A percentile compares a stretch with the other conserved stretches of the same genome.
phyloP scores from a whole-genome alignment of 35 echinoderm and acorn worm genomes.

The Heliocidaris erythrogramma region DNA sequence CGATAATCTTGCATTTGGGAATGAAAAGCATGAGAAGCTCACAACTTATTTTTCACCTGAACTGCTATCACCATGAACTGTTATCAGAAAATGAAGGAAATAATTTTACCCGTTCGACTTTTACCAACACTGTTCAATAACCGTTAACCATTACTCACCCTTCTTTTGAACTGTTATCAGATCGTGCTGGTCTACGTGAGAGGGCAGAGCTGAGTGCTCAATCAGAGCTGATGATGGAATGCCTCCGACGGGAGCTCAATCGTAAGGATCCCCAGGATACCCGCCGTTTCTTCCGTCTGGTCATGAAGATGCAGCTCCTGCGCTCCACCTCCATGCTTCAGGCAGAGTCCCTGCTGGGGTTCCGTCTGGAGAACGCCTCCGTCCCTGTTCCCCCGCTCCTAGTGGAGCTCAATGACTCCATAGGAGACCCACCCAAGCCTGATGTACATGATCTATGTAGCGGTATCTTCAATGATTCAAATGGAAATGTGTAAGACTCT shows the following conservation, averaged over 20 bases:
- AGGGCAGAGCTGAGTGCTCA: conserved; percentile 38
- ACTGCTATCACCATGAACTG: too few species aligned
- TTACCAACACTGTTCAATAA: too few species aligned
- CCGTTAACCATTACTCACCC: too few species aligned
- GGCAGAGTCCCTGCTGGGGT: conserved; percentile 59
- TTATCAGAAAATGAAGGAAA: too few species aligned
- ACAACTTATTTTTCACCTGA: too few species aligned
- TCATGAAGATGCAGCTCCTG: conserved; percentile 75
- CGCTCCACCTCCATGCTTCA: conserved; percentile 80
- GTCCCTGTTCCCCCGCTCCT: conserved; percentile 65
- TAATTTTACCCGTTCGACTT: too few species aligned
- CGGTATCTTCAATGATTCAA: background rate
- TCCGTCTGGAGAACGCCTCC: conserved; percentile 64
- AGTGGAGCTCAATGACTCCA: conserved; percentile 73
- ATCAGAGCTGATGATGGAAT: conserved; percentile 83
- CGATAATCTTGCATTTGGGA: too few species aligned
- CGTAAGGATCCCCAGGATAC: conserved; percentile 61
- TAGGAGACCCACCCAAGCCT: background rate
- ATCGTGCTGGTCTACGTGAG: conserved; percentile 69
- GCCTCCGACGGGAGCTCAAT: conserved; percentile 71
- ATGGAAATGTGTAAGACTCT: conserved; percentile 1
- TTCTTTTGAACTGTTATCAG: background rate
- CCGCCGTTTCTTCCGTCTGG: conserved; percentile 52
- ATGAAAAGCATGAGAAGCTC: too few species aligned
- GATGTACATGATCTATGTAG: background rate